These are phyloP conservation scores for Tipula helvola DNA, from an alignment of 2,888 invertebrate genomes.

Conservation along the genomic window DNA sequence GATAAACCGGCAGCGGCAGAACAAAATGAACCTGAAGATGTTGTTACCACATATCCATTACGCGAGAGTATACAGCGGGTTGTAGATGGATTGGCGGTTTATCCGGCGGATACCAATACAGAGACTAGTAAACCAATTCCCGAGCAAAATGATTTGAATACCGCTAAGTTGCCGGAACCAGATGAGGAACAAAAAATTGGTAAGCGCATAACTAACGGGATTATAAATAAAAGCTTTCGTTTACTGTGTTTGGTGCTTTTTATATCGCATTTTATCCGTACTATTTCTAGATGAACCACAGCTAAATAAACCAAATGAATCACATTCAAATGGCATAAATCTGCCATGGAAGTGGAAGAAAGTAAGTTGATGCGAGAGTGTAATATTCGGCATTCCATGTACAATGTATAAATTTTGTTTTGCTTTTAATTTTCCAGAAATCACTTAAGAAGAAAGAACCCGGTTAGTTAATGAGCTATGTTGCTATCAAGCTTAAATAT, in stretches of 20 bases:
- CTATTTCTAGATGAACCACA: background rate
- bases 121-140: background rate
- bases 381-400: background rate
- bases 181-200: background rate
- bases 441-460: background rate
- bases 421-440: background rate
- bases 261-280: background rate
- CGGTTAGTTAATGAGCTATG: background rate
- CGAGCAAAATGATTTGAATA: background rate
- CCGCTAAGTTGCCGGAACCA: background rate
- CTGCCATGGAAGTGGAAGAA: background rate
- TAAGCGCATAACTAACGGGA: background rate
- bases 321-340: background rate
- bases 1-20: background rate
- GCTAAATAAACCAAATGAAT: background rate
- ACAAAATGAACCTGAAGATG: background rate
- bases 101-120: background rate
- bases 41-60: background rate
- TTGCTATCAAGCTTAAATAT: background rate
- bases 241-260: background rate
- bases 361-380: background rate
- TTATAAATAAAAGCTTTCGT: background rate
- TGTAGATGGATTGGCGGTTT: background rate
- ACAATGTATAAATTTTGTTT: background rate
- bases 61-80: background rate